Conservation (phyloP, 2,113 vertebrate genomes). For the Corythornis cristatus region DNA sequence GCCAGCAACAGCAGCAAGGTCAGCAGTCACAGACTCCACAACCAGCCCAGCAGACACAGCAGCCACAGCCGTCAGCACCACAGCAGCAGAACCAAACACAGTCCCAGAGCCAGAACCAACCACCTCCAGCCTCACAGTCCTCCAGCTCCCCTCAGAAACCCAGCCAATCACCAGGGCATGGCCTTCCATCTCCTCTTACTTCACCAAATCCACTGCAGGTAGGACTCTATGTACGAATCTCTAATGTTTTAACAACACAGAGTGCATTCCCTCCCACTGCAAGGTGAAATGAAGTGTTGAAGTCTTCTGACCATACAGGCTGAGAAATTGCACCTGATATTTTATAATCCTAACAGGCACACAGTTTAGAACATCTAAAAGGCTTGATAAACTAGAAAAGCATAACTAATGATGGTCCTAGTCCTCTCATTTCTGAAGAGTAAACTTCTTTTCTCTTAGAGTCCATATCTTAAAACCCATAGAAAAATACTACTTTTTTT, state of each 20-base stretch:
- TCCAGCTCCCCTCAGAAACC: conserved; percentile 88
- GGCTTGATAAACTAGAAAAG: conserved; percentile 26
- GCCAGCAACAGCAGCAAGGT: conserved; percentile 68
- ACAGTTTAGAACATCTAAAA: neutral
- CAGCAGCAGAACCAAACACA: conserved; percentile 80
- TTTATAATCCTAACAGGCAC: neutral
- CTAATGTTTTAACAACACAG: neutral
- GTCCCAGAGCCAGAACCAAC: conserved; percentile 80
- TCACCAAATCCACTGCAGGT: conserved; percentile 92
- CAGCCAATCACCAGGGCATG: conserved; percentile 90
- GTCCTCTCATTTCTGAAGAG: neutral
- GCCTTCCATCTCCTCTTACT: conserved; percentile 91
- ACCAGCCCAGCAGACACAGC: conserved; percentile 72
- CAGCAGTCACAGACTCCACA: conserved; percentile 74
- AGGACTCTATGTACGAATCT: neutral
- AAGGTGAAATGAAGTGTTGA: neutral
- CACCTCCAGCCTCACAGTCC: conserved; percentile 76
- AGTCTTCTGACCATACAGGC: neutral
- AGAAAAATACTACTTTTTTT: neutral
- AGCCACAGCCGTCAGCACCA: conserved; percentile 59
- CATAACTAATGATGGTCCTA: conserved; percentile 4
- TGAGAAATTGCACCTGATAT: neutral
- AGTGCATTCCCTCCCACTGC: neutral
- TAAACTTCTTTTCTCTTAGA: conserved; percentile 43
- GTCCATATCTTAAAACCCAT: conserved; percentile 4